A percentile compares a stretch with the other conserved stretches of the same genome.
phyloP scores from a whole-genome alignment of 2,797 vertebrate genomes.

The Poeciliopsis turneri region DNA sequence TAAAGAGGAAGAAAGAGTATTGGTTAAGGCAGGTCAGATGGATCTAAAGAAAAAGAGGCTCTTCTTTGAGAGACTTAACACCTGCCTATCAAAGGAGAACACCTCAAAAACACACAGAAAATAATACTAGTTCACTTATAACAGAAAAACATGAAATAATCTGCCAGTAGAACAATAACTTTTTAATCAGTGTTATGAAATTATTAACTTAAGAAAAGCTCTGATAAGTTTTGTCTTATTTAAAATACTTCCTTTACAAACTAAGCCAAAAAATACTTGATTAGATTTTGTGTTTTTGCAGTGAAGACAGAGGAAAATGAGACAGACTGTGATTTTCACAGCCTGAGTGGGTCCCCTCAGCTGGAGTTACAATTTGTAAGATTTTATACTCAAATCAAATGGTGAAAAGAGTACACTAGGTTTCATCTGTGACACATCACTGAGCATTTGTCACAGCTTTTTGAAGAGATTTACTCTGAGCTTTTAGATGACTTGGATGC shows the following conservation, averaged over 20 bases:
- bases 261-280: no score
- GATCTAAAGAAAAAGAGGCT: slow-evolving; percentile 35
- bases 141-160: no score
- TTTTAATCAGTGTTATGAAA: no score
- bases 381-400: neutral
- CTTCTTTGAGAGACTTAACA: slow-evolving; percentile 54
- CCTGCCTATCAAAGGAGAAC: slow-evolving; percentile 48
- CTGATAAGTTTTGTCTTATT: no score
- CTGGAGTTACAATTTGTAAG: slow-evolving; percentile 16
- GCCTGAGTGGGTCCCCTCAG: slow-evolving; percentile 24
- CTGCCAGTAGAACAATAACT: no score
- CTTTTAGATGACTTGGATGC: slow-evolving; percentile 32
- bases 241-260: no score
- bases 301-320: slow-evolving; percentile 3
- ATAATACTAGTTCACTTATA: no score
- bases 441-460: slow-evolving; percentile 43
- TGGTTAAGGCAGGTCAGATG: slow-evolving; percentile 67
- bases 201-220: no score
- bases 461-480: slow-evolving; percentile 33
- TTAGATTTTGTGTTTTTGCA: no score
- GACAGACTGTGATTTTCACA: neutral
- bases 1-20: slow-evolving; percentile 14
- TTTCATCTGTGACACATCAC: slow-evolving; percentile 39
- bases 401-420: slow-evolving; percentile 12
- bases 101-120: no score